These are phyloP conservation scores for Coreius guichenoti DNA, from an alignment of 2,797 vertebrate genomes.

Conservation along the genomic window DNA sequence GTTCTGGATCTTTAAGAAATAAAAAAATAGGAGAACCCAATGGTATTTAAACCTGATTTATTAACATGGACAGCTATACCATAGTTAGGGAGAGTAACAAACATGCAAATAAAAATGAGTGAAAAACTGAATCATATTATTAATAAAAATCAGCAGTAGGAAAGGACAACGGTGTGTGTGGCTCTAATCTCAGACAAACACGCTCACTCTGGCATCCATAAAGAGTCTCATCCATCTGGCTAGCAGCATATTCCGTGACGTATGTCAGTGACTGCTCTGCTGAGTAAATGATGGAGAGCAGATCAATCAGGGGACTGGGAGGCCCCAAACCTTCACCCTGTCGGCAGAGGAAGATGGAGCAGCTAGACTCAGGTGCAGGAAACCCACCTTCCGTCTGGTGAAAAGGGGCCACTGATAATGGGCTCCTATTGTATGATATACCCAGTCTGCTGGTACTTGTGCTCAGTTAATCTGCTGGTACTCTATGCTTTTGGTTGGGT, in stretches of 20 bases:
- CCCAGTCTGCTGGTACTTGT: constrained; percentile 7
- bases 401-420: constrained; percentile 55
- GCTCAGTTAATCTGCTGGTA: constrained; percentile 13
- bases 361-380: constrained; percentile 79
- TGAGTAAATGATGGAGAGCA: constrained; percentile 62
- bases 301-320: constrained; percentile 76
- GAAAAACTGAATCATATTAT: neutral
- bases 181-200: constrained; percentile 68
- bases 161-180: constrained; percentile 19
- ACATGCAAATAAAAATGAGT: neutral
- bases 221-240: constrained; percentile 82
- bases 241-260: constrained; percentile 70
- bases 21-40: neutral
- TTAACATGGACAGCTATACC: neutral
- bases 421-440: constrained; percentile 8
- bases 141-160: neutral
- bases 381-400: constrained; percentile 72
- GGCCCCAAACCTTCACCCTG: constrained; percentile 72
- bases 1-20: constrained; percentile 1
- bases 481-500: neutral
- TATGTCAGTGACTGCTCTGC: constrained; percentile 72
- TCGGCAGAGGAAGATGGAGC: constrained; percentile 80
- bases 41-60: neutral
- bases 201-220: constrained; percentile 80
- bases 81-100: neutral